Percentiles rank a stretch among this genome's conserved stretches.
Evolutionary conservation across 1,140 invertebrate genomes (phyloP).

Genomic region (Micrasema minimum): DNA sequence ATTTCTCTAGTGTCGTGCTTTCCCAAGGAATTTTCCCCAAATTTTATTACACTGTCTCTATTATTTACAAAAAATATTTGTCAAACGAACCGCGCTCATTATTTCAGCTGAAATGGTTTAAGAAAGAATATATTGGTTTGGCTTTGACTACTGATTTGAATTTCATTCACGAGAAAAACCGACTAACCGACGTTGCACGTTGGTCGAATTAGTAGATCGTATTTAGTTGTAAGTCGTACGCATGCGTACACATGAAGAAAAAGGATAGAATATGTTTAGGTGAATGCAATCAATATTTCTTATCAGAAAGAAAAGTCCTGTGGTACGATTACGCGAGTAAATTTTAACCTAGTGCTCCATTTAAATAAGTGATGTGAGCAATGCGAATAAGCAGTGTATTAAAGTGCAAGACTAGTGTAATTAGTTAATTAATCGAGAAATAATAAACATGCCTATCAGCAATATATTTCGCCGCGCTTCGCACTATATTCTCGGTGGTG

Average conservation of each 20-base stretch:
- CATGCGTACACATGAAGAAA: conserved; percentile 11
- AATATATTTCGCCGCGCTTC: conserved; percentile 81
- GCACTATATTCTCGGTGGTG: conserved; percentile 78
- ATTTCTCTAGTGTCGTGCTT: conserved; percentile 2
- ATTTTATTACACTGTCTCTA: too few relatives aligned
- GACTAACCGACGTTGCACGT: too few relatives aligned
- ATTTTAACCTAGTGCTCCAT: conserved; percentile 28
- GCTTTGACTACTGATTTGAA: conserved; percentile 16
- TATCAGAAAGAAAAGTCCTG: conserved; percentile 44
- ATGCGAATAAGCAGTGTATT: conserved; percentile 7
- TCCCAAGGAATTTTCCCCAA: not conserved
- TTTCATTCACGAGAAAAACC: conserved; percentile 24
- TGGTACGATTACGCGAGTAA: conserved; percentile 8
- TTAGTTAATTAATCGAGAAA: conserved; percentile 9
- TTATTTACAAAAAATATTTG: too few relatives aligned
- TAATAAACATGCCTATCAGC: conserved; percentile 74
- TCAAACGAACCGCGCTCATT: too few relatives aligned
- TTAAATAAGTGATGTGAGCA: conserved; percentile 30
- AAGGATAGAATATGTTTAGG: conserved; percentile 31
- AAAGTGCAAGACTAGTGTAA: conserved; percentile 7
- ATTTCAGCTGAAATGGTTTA: not conserved
- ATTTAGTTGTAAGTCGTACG: not conserved
- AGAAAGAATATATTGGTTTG: not conserved
- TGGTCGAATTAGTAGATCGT: too few relatives aligned
- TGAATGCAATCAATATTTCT: conserved; percentile 45